Conservation (phyloP, 2,888 invertebrate species). For the Nematopogon swammerdamellus region DNA sequence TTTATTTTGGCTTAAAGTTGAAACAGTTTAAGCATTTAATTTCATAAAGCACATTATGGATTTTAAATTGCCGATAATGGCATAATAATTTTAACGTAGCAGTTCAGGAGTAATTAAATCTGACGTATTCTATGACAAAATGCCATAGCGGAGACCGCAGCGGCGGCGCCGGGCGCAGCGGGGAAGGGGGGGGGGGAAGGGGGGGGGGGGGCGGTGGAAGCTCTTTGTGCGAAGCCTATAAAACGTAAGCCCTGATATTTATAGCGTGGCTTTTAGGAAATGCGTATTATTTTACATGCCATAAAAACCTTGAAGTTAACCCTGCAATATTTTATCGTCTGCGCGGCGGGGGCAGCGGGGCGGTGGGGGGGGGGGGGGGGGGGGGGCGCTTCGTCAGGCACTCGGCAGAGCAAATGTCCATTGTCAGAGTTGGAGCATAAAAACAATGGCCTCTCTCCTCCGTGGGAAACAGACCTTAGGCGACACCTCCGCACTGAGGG, state of each 20-base stretch:
- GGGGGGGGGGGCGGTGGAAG: neutral
- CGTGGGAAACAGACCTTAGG: slow-evolving; percentile 2
- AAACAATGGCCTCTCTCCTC: slow-evolving; percentile 5
- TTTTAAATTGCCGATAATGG: too few relatives aligned
- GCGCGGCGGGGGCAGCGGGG: neutral
- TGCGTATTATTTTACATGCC: neutral
- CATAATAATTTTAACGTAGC: too few relatives aligned
- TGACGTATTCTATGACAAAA: too few relatives aligned
- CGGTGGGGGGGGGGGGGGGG: too few relatives aligned
- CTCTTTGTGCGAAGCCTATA: neutral
- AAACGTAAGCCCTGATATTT: neutral
- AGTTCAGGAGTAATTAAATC: too few relatives aligned
- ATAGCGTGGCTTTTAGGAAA: neutral
- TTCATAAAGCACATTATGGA: too few relatives aligned
- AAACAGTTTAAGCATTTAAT: too few relatives aligned
- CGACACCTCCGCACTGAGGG: too few relatives aligned
- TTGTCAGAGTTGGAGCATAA: neutral
- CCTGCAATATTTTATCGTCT: neutral
- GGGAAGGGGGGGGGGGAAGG: too few relatives aligned
- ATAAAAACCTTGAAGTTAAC: neutral
- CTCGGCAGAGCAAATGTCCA: neutral
- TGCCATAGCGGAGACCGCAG: too few relatives aligned
- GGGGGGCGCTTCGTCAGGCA: too few relatives aligned
- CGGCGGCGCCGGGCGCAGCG: neutral
- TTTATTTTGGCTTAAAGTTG: too few relatives aligned